Evolutionary conservation across 2,113 vertebrate species (phyloP), one percentile per base, ranked within the genome.

Genomic region (Aepyceros melampus): DNA sequence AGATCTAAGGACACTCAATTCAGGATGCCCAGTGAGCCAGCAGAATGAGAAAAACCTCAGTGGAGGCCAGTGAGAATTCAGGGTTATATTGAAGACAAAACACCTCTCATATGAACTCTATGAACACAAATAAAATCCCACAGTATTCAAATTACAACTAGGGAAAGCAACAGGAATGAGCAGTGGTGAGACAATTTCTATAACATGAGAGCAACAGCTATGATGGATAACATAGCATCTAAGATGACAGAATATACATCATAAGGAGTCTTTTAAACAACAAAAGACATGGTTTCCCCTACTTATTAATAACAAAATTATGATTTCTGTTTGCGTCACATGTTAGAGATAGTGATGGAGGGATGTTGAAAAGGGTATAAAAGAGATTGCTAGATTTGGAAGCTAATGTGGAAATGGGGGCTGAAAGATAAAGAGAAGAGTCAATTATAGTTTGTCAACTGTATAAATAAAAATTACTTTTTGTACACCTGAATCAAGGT

Each of bases 401-500:
- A 88, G 21, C 21, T 19, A 84, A 31, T 81, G 29, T 91, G n/a
- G 23, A 96, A 93, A 78, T 79, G 10, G 36, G n/a, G 3, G 27
- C 55, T 87, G 43, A 60, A 64, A 88, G 25, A 36, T 84, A 53
- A 49, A 64, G 29, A 90, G 86, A 89, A 95, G 4, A 78, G 23
- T 78, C 55, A 67, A 40, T 62, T 81, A n/a, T n/a, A 91, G 27
- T 74, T 85, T 74, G 33, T 85, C 33, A 87, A 84, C 36, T 92
- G 49, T 36, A 92, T 40, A 71, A 78, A 90, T 95, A 88, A 93
- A 85, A 96, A 93, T 89, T 83, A 56, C 19, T 55, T 87, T 67
- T 87, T 29, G 5, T 87, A 76, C 10, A 58, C 87, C 62, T 40
- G 4, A 87, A 33, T 84, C 82, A 93, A 25, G 55, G 2, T 31